These are phyloP conservation scores for Drosophila serrata DNA, from an alignment of 1,140 invertebrate genomes.

Conservation along the genomic window DNA sequence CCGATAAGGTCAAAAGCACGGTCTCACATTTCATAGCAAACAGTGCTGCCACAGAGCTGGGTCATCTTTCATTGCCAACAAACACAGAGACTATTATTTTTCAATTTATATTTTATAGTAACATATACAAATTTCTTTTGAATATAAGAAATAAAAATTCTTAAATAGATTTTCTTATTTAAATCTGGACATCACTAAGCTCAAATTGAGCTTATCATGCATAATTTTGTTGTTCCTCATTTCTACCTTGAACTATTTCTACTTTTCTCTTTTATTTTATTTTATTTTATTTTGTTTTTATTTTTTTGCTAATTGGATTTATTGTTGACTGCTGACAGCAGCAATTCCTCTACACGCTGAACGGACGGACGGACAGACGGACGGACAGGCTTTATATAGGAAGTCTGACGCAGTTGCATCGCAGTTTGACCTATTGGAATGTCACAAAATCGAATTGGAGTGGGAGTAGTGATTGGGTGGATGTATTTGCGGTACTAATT, in stretches of 20 bases:
- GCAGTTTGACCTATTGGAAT: slow-evolving; percentile 46
- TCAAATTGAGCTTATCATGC: slow-evolving; percentile 62
- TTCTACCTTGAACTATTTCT: slow-evolving; percentile 73
- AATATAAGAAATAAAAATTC: neutral
- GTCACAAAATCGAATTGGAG: neutral
- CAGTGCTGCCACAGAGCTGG: slow-evolving; percentile 7
- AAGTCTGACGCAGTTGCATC: slow-evolving; percentile 44
- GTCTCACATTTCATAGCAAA: slow-evolving; percentile 35
- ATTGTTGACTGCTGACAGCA: slow-evolving; percentile 79
- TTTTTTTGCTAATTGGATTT: slow-evolving; percentile 76
- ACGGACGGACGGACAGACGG: no score
- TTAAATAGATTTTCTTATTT: no score
- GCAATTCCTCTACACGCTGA: slow-evolving; percentile 8
- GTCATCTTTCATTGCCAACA: slow-evolving; percentile 8
- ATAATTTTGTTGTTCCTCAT: slow-evolving; percentile 55
- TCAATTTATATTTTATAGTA: neutral
- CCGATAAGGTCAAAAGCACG: slow-evolving; percentile 57
- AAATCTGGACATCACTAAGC: slow-evolving; percentile 6
- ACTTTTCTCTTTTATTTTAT: slow-evolving; percentile 33
- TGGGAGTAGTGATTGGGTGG: neutral
- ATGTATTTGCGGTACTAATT: neutral
- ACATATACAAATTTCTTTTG: neutral
- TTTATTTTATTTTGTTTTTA: slow-evolving; percentile 19
- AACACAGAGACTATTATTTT: neutral
- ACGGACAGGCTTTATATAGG: slow-evolving; percentile 11